Base-by-base conservation (phyloP, 2,797 vertebrate species). In the Amblyraja radiata region DNA sequence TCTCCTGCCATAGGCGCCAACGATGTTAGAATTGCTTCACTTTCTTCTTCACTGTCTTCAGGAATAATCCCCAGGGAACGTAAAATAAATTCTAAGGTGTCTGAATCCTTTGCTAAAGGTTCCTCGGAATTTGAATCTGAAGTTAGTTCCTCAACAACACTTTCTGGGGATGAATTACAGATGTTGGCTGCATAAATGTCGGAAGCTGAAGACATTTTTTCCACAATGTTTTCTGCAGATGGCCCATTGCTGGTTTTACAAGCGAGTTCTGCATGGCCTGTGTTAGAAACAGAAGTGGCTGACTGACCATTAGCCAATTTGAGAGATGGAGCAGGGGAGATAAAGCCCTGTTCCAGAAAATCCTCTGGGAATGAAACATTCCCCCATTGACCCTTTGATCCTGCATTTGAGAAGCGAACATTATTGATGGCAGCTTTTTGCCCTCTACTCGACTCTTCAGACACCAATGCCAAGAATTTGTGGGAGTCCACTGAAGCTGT, bases 61-160 rank as follows among this genome's bases (percentile, higher is more conserved):
- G 84, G 84, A 68, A 88, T 68, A 32, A 88, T 88, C 16, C 84
- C 84, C 7, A 88, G 65, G 65, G 84, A 88, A 36, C 84, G 84
- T 36, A 88, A 88, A 88, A 88, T 88, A 18, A 88, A 88, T 68
- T 88, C 84, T 23, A 88, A 68, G 16, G 84, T 88, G 4, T 88
- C 84, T 2, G 84, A 88, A 21, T 88, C 61, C n/a, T 88, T 88
- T 88, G 63, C 32, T 68, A 10, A 88, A 36, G 32, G 21, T 8
- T 8, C 16, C 61, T 88, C n/a, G 11, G 84, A 23, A 32, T 88
- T 68, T 68, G 84, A 8, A 65, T 65, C n/a, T 23, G n/a, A 36
- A 7, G 65, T 21, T 65, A 68, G n/a, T 18, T 88, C n/a, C 63
- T 88, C 84, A 65, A 9, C 28, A 18, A 88, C 84, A 8, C n/a